These are phyloP conservation scores for Protomyctophum bolini DNA, from an alignment of 2,113 vertebrate genomes.

Conservation along the genomic window DNA sequence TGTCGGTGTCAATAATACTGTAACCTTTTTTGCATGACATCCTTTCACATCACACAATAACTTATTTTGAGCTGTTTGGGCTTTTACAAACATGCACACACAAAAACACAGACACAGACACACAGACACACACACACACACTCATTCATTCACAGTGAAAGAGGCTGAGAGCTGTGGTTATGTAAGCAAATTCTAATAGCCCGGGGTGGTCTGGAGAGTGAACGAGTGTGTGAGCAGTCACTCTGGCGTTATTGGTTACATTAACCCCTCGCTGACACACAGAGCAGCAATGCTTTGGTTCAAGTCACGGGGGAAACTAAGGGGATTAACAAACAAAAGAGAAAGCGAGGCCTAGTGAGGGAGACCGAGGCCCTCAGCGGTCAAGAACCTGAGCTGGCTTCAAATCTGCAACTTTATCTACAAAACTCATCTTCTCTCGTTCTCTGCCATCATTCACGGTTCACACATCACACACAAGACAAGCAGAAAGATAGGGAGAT, in stretches of 20 bases:
- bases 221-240: constrained; percentile 39
- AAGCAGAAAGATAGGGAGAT: constrained; percentile 36
- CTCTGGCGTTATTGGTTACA: constrained; percentile 50
- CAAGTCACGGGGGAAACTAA: not conserved
- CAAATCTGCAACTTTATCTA: not conserved
- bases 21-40: constrained; percentile 2
- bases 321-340: not conserved
- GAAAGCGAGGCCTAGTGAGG: not conserved
- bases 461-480: constrained; percentile 15
- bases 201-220: constrained; percentile 28
- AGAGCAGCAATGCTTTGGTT: constrained; percentile 12
- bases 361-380: not conserved
- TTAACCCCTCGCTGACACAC: constrained; percentile 49
- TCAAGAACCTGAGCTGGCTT: not conserved
- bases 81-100: constrained; percentile 46
- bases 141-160: constrained; percentile 28
- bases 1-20: not conserved
- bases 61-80: constrained; percentile 36
- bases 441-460: not conserved
- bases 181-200: constrained; percentile 52
- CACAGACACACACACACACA: constrained; percentile 11
- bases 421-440: not conserved
- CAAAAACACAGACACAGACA: constrained; percentile 16
- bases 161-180: constrained; percentile 41
- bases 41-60: constrained; percentile 11